A percentile compares a stretch with the other conserved stretches of the same genome.
phyloP scores from a whole-genome alignment of 2,113 vertebrate genomes.

The Chloropsis cyanopogon region DNA sequence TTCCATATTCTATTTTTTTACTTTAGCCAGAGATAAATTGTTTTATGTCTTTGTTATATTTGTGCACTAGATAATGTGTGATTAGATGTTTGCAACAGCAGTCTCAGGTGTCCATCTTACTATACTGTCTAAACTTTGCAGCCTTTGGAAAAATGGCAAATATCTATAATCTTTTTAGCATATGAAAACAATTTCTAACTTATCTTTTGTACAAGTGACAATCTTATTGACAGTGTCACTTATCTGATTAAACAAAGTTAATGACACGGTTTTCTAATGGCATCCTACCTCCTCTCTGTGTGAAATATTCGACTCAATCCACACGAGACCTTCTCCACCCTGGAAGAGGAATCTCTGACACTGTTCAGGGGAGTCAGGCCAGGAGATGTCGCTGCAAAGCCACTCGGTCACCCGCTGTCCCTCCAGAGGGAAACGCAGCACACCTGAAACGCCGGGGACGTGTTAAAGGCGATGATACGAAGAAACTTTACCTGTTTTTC shows the following conservation, averaged over 20 bases:
- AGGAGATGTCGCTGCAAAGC: slow-evolving; percentile 33
- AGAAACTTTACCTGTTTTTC: not conserved
- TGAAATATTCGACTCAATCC: not conserved
- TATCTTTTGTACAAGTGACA: not conserved
- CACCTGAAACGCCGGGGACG: not conserved
- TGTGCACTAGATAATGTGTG: not conserved
- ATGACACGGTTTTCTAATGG: not conserved
- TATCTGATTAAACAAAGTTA: not conserved
- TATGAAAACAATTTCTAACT: not conserved
- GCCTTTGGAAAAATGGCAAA: not conserved
- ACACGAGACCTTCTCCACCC: not conserved
- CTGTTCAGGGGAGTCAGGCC: not conserved
- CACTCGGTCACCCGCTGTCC: not conserved
- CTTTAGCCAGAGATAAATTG: not conserved
- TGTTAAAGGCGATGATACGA: not conserved
- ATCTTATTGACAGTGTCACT: not conserved
- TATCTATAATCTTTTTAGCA: not conserved
- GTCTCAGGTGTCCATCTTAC: not conserved
- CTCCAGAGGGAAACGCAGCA: not conserved
- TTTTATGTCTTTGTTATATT: not conserved
- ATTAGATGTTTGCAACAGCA: not conserved
- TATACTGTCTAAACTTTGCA: not conserved
- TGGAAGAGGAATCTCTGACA: not conserved
- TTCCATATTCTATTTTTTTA: not conserved
- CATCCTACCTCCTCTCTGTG: not conserved